Percentiles rank a stretch among this genome's conserved stretches.
Conservation (phyloP, 2,797 vertebrate species). For the Anomalospiza imberbis region DNA sequence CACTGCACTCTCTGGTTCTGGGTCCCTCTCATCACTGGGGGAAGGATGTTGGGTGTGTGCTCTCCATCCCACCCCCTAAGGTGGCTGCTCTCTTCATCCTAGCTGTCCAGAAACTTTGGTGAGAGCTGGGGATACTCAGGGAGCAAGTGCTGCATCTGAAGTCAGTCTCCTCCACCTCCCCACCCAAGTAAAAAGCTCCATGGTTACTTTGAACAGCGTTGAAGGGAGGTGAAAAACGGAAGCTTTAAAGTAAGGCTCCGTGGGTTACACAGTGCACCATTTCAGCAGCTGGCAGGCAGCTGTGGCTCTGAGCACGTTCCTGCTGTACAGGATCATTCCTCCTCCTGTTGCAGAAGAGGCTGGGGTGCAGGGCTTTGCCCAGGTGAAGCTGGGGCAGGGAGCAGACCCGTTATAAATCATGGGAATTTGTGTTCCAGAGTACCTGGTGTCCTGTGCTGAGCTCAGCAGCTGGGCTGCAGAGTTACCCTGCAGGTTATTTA, state of each 20-base stretch:
- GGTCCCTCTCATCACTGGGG: neutral
- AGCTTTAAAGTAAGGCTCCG: neutral
- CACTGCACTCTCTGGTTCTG: neutral
- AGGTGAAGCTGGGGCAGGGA: neutral
- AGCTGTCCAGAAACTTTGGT: neutral
- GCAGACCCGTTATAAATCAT: accelerated
- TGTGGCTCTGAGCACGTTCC: neutral
- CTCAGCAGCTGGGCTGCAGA: neutral
- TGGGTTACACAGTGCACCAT: neutral
- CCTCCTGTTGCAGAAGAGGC: neutral
- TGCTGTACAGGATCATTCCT: neutral
- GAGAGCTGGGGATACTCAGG: neutral
- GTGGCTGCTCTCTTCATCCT: neutral
- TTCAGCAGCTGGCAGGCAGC: neutral
- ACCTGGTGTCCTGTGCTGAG: neutral
- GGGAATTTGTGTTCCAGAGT: neutral
- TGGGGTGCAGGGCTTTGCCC: neutral
- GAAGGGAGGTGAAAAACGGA: neutral
- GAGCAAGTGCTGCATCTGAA: neutral
- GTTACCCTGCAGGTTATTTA: neutral
- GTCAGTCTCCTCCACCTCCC: neutral
- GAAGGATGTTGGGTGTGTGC: neutral
- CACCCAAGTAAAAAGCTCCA: neutral
- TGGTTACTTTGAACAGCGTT: neutral
- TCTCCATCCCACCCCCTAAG: neutral